Conservation (phyloP, 2,888 invertebrate genomes). For the Ceriagrion tenellum region DNA sequence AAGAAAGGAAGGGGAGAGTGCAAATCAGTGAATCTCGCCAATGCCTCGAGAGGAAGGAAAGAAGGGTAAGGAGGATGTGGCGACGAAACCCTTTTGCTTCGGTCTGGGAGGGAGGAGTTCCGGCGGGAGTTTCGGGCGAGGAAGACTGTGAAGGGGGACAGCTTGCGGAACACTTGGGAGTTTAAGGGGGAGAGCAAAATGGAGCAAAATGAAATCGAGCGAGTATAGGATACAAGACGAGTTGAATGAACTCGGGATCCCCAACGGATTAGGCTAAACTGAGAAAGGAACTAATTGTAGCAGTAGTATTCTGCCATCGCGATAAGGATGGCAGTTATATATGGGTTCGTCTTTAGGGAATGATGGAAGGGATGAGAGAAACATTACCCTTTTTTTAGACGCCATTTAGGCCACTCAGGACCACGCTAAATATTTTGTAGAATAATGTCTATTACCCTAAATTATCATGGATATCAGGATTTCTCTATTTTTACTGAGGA, state of each 20-base stretch:
- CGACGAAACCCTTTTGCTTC: background rate
- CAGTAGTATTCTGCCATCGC: too few relatives aligned
- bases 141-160: background rate
- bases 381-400: too few relatives aligned
- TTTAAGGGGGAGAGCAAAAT: background rate
- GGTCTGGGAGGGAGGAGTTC: background rate
- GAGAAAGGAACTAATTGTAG: background rate
- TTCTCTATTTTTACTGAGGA: too few relatives aligned
- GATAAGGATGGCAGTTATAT: too few relatives aligned
- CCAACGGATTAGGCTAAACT: background rate
- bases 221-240: background rate
- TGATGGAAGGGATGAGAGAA: too few relatives aligned
- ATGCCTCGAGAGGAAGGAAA: background rate
- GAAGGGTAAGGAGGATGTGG: background rate
- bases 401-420: too few relatives aligned
- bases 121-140: background rate
- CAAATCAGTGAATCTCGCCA: conserved; percentile 20
- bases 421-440: too few relatives aligned
- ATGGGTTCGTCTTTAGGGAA: too few relatives aligned
- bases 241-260: background rate
- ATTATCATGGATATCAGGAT: too few relatives aligned
- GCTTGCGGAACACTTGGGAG: background rate
- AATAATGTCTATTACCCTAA: too few relatives aligned
- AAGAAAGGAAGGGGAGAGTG: conserved; percentile 37
- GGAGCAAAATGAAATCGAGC: background rate